Evolutionary conservation across 1,140 invertebrate species (phyloP).

Genomic region (Drosophila dunni): DNA sequence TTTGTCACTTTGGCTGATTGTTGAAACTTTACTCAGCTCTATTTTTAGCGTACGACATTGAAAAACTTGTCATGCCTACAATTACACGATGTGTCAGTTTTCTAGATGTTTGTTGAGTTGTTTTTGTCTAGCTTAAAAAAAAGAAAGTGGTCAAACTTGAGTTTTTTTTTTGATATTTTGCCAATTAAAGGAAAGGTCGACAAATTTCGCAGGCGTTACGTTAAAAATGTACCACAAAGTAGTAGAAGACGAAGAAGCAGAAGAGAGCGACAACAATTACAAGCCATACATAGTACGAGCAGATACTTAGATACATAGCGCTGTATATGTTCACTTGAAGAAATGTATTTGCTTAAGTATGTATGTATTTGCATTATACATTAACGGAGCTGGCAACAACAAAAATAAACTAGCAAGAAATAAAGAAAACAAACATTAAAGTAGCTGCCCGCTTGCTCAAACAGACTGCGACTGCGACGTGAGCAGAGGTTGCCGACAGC

Average conservation of each 20-base stretch:
- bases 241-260: constrained; percentile 5
- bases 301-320: background rate
- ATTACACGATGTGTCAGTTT: background rate
- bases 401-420: constrained; percentile 57
- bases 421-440: constrained; percentile 79
- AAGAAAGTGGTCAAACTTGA: constrained; percentile 37
- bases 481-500: background rate
- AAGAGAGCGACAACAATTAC: too few relatives aligned
- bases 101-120: constrained; percentile 2
- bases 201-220: constrained; percentile 44
- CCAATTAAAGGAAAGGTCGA: constrained; percentile 49
- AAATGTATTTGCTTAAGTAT: background rate
- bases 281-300: too few relatives aligned
- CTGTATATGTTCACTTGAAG: background rate
- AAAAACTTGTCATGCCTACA: background rate
- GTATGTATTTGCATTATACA: constrained; percentile 74
- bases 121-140: constrained; percentile 21
- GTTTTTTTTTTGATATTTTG: constrained; percentile 43
- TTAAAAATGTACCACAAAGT: constrained; percentile 22
- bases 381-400: constrained; percentile 61
- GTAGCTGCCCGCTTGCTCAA: constrained; percentile 44
- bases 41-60: background rate
- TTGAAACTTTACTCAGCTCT: too few relatives aligned
- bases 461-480: constrained; percentile 10
- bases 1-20: too few relatives aligned